A percentile compares a stretch with the other conserved stretches of the same genome.
Conservation (phyloP, 2,888 invertebrate genomes). For the Plebejus melissa region DNA sequence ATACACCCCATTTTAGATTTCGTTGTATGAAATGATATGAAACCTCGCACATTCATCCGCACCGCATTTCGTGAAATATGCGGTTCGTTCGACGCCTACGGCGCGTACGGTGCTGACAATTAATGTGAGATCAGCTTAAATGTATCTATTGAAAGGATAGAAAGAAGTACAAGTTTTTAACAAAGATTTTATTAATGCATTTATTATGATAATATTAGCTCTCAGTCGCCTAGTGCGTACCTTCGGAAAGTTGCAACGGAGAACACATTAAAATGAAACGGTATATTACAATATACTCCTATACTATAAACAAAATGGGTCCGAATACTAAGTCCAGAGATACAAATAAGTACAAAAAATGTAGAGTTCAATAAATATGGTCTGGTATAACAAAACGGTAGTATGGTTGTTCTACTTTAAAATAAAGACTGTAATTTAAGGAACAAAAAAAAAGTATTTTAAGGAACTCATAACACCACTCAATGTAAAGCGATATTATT, state of each 20-base stretch:
- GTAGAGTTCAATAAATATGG: neutral
- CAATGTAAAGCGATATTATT: neutral
- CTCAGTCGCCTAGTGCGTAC: slow-evolving; percentile 79
- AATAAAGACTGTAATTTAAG: neutral
- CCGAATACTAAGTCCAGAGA: neutral
- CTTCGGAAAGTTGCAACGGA: slow-evolving; percentile 78
- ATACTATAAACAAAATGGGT: neutral
- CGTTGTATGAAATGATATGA: too few relatives aligned
- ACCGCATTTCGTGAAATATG: too few relatives aligned
- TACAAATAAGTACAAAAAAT: neutral
- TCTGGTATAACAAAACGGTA: neutral
- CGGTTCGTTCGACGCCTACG: too few relatives aligned
- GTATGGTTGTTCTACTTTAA: neutral
- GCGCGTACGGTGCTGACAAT: too few relatives aligned
- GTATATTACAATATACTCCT: slow-evolving; percentile 15
- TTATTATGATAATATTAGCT: slow-evolving; percentile 78
- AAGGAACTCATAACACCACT: neutral
- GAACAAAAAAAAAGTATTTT: neutral
- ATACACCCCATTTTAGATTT: too few relatives aligned
- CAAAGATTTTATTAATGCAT: slow-evolving; percentile 77
- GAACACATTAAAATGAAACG: slow-evolving; percentile 37
- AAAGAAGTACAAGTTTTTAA: slow-evolving; percentile 61
- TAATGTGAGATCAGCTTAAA: neutral
- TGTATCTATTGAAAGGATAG: slow-evolving; percentile 28
- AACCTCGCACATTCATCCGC: too few relatives aligned